Evolutionary conservation across 2,113 vertebrate species (phyloP), one percentile per base, ranked within the genome.

Genomic region (Clarias batrachus): DNA sequence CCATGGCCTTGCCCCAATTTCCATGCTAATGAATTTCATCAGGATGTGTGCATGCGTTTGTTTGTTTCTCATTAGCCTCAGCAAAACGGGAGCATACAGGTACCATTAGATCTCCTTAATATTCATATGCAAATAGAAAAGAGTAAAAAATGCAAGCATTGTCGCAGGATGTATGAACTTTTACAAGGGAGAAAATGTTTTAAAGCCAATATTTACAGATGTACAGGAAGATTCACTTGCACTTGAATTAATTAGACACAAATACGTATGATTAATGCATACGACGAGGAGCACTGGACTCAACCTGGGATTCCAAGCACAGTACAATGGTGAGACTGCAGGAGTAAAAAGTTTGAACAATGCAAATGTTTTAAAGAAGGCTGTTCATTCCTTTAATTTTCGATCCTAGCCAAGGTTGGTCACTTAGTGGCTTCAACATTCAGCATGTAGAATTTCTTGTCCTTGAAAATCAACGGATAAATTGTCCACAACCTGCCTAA

Each of bases 11-110:
- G 85, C 90, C 88, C 62, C 91, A 92, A 93, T 95, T 95, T 94
- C 91, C 94, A 94, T 95, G 93, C 93, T 94, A 94, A 95, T 94
- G 92, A 86, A 89, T 90, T 27, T 87, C 85, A 85, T 73, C 70
- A 86, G 89, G 90, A 87, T 37, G 90, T 76, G 82, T 90, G 91
- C 88, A 62, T 60, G 87, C 92, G 91, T 92, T 93, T 94, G 89
- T 91, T 48, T 90, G 81, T 90, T 91, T 94, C 93, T 89, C 91
- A 93, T 95, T 90, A 94, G 89, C 89, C 91, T 92, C 48, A 12
- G 3, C 30, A 3, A 56, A 68, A 59, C 2, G 23, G 2, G 23
- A 14, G 74, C n/a, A 3, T 54, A 78, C 60, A 63, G 74, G 84
- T 68, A 37, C 30, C n/a, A 60, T 80, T 80, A 60, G 27, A 60